Evolutionary conservation across 2,888 invertebrate genomes (phyloP), one percentile per base, ranked within the genome.

Genomic region (Parasteatoda lunata): DNA sequence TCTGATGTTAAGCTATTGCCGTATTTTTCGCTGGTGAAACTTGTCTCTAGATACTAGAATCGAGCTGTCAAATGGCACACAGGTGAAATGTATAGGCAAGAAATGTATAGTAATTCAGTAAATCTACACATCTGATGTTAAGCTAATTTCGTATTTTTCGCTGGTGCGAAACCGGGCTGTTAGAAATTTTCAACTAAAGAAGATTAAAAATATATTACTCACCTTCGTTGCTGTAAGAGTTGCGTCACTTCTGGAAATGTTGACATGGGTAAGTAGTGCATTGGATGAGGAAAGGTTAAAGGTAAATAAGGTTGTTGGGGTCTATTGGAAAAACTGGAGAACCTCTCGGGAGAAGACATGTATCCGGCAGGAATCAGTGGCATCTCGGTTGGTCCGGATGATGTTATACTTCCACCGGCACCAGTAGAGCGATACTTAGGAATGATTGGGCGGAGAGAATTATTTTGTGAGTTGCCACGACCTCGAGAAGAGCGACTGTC

Each of bases 371-470:
- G 81, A 30, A 81, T 54, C 45, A 88, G 76, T 47, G 85, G 70
- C 45, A 78, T 51, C 5, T 81, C 84, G 5, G 73, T 13, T 5
- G 64, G 45, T 9, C 64, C 47, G 49, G 77, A 51, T 45, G 70
- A 30, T 6, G 71, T 47, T 51, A 65, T 59, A 30, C 15, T 49
- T 9, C 68, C 75, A 15, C 75, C 75, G 45, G 70, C 66, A 69
- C 52, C 51, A 65, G 80, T 49, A 69, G 84, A 76, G 54, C 88
- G 89, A 78, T 85, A 88, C 84, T 90, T 90, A n/a, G 90, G 90
- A 76, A 90, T 89, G 78, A 90, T 90, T 83, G 90, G 89, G 69
- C 90, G 89, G 86, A 90, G 89, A 77, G 88, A 78, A 68, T 80
- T 82, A 68, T 81, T 88, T 48, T 84, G 82, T n/a, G 80, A 75